Evolutionary conservation across 2,113 vertebrate genomes (phyloP), one percentile per base, ranked within the genome.

Genomic region (Rhynchopsitta pachyrhyncha): DNA sequence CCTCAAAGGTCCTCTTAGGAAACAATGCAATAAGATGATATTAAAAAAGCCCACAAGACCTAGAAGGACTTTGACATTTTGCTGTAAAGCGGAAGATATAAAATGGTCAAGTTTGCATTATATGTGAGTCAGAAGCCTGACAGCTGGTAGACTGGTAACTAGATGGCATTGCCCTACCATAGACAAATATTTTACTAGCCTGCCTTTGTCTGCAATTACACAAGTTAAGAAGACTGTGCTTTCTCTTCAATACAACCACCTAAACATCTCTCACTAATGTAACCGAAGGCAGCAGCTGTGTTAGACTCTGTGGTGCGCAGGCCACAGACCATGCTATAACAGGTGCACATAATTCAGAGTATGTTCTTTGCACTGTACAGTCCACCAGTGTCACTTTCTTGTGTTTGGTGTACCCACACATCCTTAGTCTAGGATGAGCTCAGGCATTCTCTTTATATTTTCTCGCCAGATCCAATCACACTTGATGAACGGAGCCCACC

Each of bases 131-230:
- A 92, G 73, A 8, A 94, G 23, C 17, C 79, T 92, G 73, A 94
- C 93, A 96, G 95, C 73, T 95, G 91, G 93, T 81, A 93, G 75
- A 68, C 79, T 90, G 68, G 79, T 77, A 88, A 94, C 42, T 70
- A 68, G 85, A 96, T 86, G 83, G 82, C 76, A 92, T 39, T 86
- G 82, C 90, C 82, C 84, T 95, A 73, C 87, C 82, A 93, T 83
- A 90, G 92, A 95, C 87, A 93, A 96, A 95, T 92, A 96, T 96
- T 94, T 88, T 86, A 93, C 27, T 46, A 88, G 60, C 70, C 42
- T 80, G 75, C 37, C 78, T 96, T 62, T n/a, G 2, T 42, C 88
- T 79, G 57, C 62, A 92, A 89, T 92, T 92, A 91, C n/a, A 78
- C 0, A 27, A 83, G 42, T 73, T 78, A 90, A 37, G 60, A 83